Evolutionary conservation across 2,797 vertebrate species (phyloP), one percentile per base, ranked within the genome.

Genomic region (Anisognathus igniventris): DNA sequence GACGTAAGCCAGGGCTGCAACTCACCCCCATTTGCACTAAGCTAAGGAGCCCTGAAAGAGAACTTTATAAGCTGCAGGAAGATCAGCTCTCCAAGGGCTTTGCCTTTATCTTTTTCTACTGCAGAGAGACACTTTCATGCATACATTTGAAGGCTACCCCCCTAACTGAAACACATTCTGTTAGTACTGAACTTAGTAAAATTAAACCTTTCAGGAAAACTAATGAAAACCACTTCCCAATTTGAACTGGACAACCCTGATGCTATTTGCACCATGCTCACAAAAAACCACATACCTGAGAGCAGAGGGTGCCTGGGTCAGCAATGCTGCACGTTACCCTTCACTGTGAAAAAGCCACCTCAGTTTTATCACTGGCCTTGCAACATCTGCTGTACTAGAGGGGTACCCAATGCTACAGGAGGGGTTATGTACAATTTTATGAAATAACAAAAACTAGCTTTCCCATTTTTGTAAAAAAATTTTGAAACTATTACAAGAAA

Each of bases 261-360:
- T 27, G 37, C 7, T 77, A 7, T 44, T 70, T 61, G 33, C n/a
- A 81, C 12, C 21, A 47, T 4, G 10, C 21, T 64, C 42, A 31
- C 9, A 8, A 37, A 12, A 57, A 31, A 1, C 0, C 27, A 40
- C 3, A 8, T 3, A 42, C 8, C 33, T 57, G 30, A 71, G 5
- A n/a, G 25, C 2, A 9, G 39, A 50, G 3, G 7, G 22, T 56
- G 58, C 47, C 8, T 35, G 28, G 2, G 16, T 30, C 64, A 90
- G n/a, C 8, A 39, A 60, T 2, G 7, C 4, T 48, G 25, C 15
- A 58, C 0, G 0, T 35, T 14, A 48, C 14, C 39, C 17, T 77
- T 76, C n/a, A 20, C 16, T 17, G 6, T 22, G 53, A 71, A 33
- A 82, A 61, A 35, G 10, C 6, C 50, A 21, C 19, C 27, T 64